These are phyloP conservation scores for Pandemis heparana DNA, from an alignment of 2,888 invertebrate genomes.

Conservation along the genomic window DNA sequence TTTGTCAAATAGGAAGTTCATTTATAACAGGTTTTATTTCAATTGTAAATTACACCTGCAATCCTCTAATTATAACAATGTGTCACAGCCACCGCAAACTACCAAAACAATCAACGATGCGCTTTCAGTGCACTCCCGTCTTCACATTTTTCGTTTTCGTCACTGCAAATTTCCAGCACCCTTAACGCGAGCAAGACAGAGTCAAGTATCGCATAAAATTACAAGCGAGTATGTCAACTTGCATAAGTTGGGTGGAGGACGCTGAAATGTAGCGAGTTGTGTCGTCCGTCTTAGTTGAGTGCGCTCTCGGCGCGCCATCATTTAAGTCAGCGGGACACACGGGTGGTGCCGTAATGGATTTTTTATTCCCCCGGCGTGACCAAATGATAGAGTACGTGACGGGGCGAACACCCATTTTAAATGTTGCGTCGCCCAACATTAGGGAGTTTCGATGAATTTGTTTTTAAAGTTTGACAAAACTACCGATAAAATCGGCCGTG, in stretches of 20 bases:
- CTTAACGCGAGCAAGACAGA: conserved; percentile 34
- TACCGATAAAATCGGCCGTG: too few species aligned
- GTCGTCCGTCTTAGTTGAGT: conserved; percentile 49
- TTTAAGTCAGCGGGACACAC: conserved; percentile 51
- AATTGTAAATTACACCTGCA: too few species aligned
- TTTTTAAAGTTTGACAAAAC: background rate
- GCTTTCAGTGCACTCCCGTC: conserved; percentile 5
- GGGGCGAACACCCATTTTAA: conserved; percentile 7
- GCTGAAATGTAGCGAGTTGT: conserved; percentile 48
- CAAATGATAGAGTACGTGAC: conserved; percentile 22
- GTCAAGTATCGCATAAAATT: conserved; percentile 52
- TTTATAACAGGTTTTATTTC: too few species aligned
- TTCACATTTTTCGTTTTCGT: conserved; percentile 19
- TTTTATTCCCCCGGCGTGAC: conserved; percentile 13
- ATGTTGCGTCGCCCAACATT: background rate
- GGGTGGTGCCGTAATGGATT: conserved; percentile 27
- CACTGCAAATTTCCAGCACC: conserved; percentile 29
- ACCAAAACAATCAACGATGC: background rate
- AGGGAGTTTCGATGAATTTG: background rate
- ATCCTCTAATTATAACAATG: background rate
- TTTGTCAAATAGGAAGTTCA: too few species aligned
- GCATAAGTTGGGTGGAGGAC: conserved; percentile 56
- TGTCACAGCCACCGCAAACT: background rate
- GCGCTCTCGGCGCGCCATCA: conserved; percentile 50
- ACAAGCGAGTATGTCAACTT: conserved; percentile 55